These are phyloP conservation scores for Amyelois transitella DNA, from an alignment of 1,140 invertebrate genomes.

Conservation along the genomic window DNA sequence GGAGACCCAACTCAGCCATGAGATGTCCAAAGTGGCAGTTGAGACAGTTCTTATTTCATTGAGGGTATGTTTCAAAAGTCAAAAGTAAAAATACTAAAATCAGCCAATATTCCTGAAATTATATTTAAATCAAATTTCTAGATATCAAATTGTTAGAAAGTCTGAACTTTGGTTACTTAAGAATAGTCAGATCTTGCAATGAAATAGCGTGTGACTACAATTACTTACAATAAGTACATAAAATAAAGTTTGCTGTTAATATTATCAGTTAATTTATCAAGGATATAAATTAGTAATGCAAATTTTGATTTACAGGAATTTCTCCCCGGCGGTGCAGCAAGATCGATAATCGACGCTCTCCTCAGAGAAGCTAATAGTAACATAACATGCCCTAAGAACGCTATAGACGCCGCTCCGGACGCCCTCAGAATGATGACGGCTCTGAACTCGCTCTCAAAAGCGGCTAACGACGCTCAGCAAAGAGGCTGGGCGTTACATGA, in stretches of 20 bases:
- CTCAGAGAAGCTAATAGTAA: conserved; percentile 65
- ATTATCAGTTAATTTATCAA: too few relatives aligned
- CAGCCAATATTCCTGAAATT: too few relatives aligned
- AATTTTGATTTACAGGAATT: conserved; percentile 43
- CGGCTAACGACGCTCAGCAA: conserved; percentile 95
- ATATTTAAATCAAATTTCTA: too few relatives aligned
- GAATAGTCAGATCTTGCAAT: too few relatives aligned
- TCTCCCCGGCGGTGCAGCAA: conserved; percentile 58
- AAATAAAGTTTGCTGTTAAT: too few relatives aligned
- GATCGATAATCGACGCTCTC: conserved; percentile 65
- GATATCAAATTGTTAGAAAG: too few relatives aligned
- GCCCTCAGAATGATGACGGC: conserved; percentile 85
- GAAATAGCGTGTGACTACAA: too few relatives aligned
- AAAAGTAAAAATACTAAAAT: too few relatives aligned
- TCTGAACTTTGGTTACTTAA: too few relatives aligned
- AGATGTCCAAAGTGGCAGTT: conserved; percentile 89
- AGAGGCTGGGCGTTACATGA: conserved; percentile 95
- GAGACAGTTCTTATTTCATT: conserved; percentile 84
- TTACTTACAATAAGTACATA: too few relatives aligned
- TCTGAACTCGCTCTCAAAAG: conserved; percentile 86
- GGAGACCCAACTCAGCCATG: conserved; percentile 89
- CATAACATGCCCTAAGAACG: conserved; percentile 75
- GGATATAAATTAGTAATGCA: too few relatives aligned
- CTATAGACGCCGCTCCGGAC: conserved; percentile 83
- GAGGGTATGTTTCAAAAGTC: conserved; percentile 55